Evolutionary conservation across 2,797 vertebrate species (phyloP).

Genomic region (Danio aesculapii): DNA sequence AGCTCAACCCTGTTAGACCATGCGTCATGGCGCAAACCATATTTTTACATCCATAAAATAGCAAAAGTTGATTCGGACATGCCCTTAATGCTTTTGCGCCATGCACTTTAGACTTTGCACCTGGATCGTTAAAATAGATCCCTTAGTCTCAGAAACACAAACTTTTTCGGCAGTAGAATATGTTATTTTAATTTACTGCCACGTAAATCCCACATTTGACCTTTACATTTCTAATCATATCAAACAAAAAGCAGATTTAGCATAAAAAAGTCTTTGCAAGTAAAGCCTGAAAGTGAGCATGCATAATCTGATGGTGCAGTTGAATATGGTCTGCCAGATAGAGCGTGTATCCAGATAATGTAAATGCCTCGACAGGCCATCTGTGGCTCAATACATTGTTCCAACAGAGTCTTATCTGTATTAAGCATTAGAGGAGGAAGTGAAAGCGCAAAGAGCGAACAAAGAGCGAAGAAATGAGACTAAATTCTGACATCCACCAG

Average conservation of each 20-base stretch:
- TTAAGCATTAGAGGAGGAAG: background rate
- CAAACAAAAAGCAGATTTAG: background rate
- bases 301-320: background rate
- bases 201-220: too few species aligned
- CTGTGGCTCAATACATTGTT: constrained; percentile 14
- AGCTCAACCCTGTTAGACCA: too few species aligned
- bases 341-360: background rate
- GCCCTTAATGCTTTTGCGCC: too few species aligned
- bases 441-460: constrained; percentile 4
- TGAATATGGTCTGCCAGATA: background rate
- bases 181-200: too few species aligned
- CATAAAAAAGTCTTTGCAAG: background rate
- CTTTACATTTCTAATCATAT: too few species aligned
- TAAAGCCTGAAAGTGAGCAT: background rate
- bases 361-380: constrained; percentile 18
- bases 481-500: background rate
- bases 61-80: too few species aligned
- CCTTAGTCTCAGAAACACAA: too few species aligned
- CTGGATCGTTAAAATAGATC: too few species aligned
- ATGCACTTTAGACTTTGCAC: too few species aligned
- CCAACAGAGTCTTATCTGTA: constrained; percentile 22
- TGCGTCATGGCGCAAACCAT: too few species aligned
- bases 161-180: too few species aligned
- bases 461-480: background rate
- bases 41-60: too few species aligned